A percentile compares a stretch with the other conserved stretches of the same genome.
Conservation (phyloP, 1,140 invertebrate species). For the Drosophila orosa region DNA sequence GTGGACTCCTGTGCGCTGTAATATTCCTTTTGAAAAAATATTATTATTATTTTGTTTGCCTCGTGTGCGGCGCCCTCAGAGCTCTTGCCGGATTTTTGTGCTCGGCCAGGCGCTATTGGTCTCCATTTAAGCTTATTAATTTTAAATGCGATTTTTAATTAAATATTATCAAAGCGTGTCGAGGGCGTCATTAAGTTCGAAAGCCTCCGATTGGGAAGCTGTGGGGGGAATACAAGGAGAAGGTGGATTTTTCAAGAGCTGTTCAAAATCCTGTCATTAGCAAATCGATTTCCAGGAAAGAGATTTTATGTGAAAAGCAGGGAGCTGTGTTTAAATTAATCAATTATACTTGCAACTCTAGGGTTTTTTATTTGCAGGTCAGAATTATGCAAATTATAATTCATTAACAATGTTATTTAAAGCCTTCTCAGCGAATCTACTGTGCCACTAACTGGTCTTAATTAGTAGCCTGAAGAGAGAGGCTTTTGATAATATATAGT, state of each 20-base stretch:
- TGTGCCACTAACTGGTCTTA: background rate
- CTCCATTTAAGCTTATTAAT: constrained; percentile 82
- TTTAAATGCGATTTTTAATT: constrained; percentile 82
- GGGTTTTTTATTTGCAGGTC: background rate
- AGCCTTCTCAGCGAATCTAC: background rate
- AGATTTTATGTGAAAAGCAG: background rate
- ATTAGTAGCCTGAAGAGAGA: too few relatives aligned
- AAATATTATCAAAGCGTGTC: constrained; percentile 78
- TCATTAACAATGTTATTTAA: background rate
- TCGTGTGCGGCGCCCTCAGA: constrained; percentile 36
- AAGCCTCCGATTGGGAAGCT: constrained; percentile 17
- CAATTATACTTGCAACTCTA: background rate
- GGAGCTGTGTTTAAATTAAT: background rate
- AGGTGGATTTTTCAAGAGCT: constrained; percentile 14
- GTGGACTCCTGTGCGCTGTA: constrained; percentile 59
- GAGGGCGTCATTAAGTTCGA: constrained; percentile 57
- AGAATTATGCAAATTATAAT: background rate
- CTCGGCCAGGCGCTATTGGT: constrained; percentile 74
- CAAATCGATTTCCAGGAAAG: constrained; percentile 1
- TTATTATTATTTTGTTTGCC: constrained; percentile 54
- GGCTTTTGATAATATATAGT: constrained; percentile 2
- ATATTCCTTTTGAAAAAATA: constrained; percentile 78
- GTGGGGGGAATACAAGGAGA: background rate
- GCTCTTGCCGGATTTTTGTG: constrained; percentile 51
- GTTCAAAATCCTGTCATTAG: constrained; percentile 13